Evolutionary conservation across 1,140 invertebrate genomes (phyloP), one percentile per base, ranked within the genome.

Genomic region (Odontomachus brunneus): DNA sequence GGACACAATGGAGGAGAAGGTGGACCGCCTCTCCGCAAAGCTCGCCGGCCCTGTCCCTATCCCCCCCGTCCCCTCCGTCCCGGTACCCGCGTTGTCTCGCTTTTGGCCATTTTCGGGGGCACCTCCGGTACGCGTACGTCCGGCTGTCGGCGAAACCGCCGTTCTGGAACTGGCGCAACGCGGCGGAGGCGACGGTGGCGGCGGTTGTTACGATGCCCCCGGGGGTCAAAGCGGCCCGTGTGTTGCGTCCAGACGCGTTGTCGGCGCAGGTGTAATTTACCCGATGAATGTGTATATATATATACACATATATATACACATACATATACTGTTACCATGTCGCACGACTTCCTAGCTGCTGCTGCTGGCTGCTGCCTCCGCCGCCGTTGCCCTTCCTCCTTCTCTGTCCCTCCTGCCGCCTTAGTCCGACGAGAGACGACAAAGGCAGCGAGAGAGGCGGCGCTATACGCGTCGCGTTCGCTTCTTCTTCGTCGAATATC

Each of bases 91-190:
- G 38, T 71, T 83, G 67, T 85, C 83, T 82, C 55, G 66, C 69
- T 88, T 84, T 90, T 85, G 74, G 84, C 63, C 82, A 71, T 89
- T 89, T 86, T 87, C 75, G 82, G 84, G 57, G 26, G 72, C 74
- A 78, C 83, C 76, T 86, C 83, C 78, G 81, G 80, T 38, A 19
- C 82, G 12, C 82, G 69, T 62, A 66, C 73, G 38, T 83, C 81
- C 87, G 83, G 69, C 63, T 57, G 84, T 89, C 88, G 84, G 71
- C 69, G 63, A 84, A 72, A 78, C 63, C 86, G 83, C 65, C 88
- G 88, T 90, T 88, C 86, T 88, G 88, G 87, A 90, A 90, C 88
- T 51, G 17, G 44, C 59, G 22, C 17, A 4, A 0, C 15, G n/a
- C 19, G 19, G 24, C 7, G 74, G n/a, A 19, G n/a, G 44, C 14